phyloP scores from a whole-genome alignment of 2,888 invertebrate genomes.

The Parnassius mnemosyne region DNA sequence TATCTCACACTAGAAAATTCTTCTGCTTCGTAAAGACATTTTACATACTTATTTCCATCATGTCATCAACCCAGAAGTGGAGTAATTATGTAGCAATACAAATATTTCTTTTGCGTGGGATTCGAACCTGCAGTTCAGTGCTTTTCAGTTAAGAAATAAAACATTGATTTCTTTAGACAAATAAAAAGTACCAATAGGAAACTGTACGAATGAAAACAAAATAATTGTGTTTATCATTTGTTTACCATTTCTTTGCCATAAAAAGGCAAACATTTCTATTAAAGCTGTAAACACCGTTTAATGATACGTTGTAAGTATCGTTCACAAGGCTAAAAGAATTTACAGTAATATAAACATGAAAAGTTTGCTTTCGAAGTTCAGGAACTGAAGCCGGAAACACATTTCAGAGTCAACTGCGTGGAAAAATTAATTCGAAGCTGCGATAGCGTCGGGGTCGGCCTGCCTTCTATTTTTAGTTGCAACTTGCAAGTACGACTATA shows the following conservation, averaged over 20 bases:
- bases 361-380: slow-evolving; percentile 75
- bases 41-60: too few relatives aligned
- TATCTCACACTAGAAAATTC: too few relatives aligned
- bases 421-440: slow-evolving; percentile 76
- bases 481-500: slow-evolving; percentile 4
- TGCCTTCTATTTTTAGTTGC: slow-evolving; percentile 37
- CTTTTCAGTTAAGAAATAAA: too few relatives aligned
- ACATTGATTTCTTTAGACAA: too few relatives aligned
- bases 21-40: too few relatives aligned
- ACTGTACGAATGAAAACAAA: slow-evolving; percentile 1
- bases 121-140: too few relatives aligned
- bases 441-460: slow-evolving; percentile 43
- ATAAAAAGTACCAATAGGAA: too few relatives aligned
- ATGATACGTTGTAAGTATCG: slow-evolving; percentile 65
- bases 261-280: slow-evolving; percentile 42
- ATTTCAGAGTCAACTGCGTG: slow-evolving; percentile 76
- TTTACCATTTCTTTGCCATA: slow-evolving; percentile 20
- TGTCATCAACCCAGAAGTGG: too few relatives aligned
- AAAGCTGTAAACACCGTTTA: slow-evolving; percentile 53
- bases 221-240: slow-evolving; percentile 17
- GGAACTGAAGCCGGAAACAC: slow-evolving; percentile 72
- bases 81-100: too few relatives aligned
- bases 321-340: slow-evolving; percentile 69
- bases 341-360: slow-evolving; percentile 76
- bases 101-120: too few relatives aligned